These are phyloP conservation scores for Ariolimax columbianus DNA, from an alignment of 2,888 invertebrate genomes.

Conservation along the genomic window DNA sequence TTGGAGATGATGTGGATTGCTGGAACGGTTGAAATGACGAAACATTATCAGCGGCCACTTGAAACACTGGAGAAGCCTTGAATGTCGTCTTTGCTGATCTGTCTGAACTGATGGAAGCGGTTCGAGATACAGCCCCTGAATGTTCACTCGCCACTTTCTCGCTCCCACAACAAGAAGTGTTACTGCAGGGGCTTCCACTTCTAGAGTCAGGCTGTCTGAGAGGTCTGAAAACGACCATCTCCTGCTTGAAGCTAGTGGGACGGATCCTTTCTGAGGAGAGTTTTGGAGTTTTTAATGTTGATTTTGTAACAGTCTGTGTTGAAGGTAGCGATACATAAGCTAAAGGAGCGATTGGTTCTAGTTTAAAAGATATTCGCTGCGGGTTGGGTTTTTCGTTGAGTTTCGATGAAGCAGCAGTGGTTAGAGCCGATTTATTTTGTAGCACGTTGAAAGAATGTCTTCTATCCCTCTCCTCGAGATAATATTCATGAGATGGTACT, in stretches of 20 bases:
- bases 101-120: slow-evolving; percentile 40
- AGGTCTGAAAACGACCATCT: slow-evolving; percentile 47
- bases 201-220: slow-evolving; percentile 33
- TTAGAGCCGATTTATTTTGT: not conserved
- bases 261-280: slow-evolving; percentile 20
- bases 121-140: slow-evolving; percentile 1
- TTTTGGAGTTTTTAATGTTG: slow-evolving; percentile 19
- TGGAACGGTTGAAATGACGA: not conserved
- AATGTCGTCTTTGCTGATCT: slow-evolving; percentile 1
- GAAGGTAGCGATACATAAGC: not conserved
- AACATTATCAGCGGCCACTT: slow-evolving; percentile 12
- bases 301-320: not conserved
- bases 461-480: slow-evolving; percentile 39
- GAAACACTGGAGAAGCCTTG: not conserved
- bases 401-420: slow-evolving; percentile 18
- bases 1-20: not conserved
- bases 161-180: slow-evolving; percentile 43
- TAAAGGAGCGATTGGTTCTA: not conserved
- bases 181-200: slow-evolving; percentile 39
- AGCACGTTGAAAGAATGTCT: slow-evolving; percentile 38
- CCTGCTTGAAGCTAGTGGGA: slow-evolving; percentile 47
- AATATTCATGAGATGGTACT: slow-evolving; percentile 41
- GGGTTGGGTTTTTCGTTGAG: slow-evolving; percentile 41
- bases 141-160: slow-evolving; percentile 38
- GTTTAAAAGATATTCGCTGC: slow-evolving; percentile 38